Evolutionary conservation across 1,140 invertebrate species (phyloP), one percentile per base, ranked within the genome.

Genomic region (Drosophila watanabei): DNA sequence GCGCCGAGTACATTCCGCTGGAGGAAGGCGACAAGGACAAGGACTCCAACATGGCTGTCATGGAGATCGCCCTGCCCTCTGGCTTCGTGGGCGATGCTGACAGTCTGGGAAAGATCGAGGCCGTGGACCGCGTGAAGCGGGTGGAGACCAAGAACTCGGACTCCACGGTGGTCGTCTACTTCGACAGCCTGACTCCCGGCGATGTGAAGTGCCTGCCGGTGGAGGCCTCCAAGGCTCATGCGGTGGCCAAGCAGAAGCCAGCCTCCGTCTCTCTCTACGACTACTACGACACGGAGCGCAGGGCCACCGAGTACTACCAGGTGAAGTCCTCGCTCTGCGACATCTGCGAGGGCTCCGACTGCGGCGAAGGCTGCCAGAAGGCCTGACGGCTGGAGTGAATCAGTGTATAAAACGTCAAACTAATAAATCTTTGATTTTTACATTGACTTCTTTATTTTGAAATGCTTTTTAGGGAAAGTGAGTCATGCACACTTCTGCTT

Each of bases 181-280:
- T 98, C 92, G 97, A 98, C 88, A 95, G 96, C 95, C 94, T 98
- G 92, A 94, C 95, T 2, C 65, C 80, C 0, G 94, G 94, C 8
- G 94, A 95, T 60, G 95, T 96, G 80, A 95, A 96, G 51, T 98
- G 97, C 85, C 95, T 98, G 7, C 96, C 96, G 0, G 95, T 99
- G n/a, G 96, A 96, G 14, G 97, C 97, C 2, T 96, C 96, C 80
- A 95, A 97, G 83, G 96, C 96, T 1, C 96, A 97, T 87, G 96
- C 96, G 93, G 97, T 98, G 11, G 97, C 97, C 4, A 96, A 97
- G 82, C 97, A 98, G 87, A 97, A 97, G 91, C 96, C 97, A 14
- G 97, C 97, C 10, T 95, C 97, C 45, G 96, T 99, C n/a, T 95
- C 95, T n/a, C 95, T 98, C 35, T 99, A 98, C 88, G 98, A 99